Base-by-base conservation (phyloP, 2,797 vertebrate species). In the Mallotus villosus region DNA sequence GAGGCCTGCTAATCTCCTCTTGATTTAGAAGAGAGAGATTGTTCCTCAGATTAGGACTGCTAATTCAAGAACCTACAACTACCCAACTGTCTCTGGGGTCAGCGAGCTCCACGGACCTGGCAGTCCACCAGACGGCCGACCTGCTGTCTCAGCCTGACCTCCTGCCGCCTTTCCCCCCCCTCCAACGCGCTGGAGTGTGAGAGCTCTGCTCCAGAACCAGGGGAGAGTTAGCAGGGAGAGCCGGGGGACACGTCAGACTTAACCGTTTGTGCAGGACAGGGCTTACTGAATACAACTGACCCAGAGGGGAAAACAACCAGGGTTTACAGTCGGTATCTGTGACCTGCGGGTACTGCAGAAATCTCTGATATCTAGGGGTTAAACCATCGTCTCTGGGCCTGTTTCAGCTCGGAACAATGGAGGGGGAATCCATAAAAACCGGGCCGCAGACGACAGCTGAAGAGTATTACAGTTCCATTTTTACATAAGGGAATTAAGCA, bases 401-500 rank as follows among this genome's bases (percentile, higher is more conserved):
- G 64, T 51, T 70, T 76, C 58, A 73, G 49, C 53, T 49, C 5
- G 51, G 4, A n/a, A 55, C 67, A 72, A 63, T 25, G 2, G 8
- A 34, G 53, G 77, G 81, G 83, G 84, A 83, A 88, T 87, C 83
- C 85, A 87, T 83, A 86, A 86, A 88, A 88, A 88, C 71, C 74
- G 79, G 75, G 86, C 83, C 69, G 76, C 75, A 74, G 70, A 62
- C 83, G 78, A 81, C 79, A 79, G 84, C 21, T 72, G 73, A 82
- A 87, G 84, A 87, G 87, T 85, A 89, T 88, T 90, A 86, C 87
- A 85, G 81, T 86, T 88, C 68, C 29, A 11, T 82, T 90, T 46
- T 92, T 92, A 92, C 88, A 87, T 92, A 92, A 92, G 87, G 84
- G 90, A 78, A 90, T 92, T 91, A 92, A 91, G 85, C 88, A 87